phyloP scores from a whole-genome alignment of 2,797 vertebrate species.

The Cossypha heuglini region DNA sequence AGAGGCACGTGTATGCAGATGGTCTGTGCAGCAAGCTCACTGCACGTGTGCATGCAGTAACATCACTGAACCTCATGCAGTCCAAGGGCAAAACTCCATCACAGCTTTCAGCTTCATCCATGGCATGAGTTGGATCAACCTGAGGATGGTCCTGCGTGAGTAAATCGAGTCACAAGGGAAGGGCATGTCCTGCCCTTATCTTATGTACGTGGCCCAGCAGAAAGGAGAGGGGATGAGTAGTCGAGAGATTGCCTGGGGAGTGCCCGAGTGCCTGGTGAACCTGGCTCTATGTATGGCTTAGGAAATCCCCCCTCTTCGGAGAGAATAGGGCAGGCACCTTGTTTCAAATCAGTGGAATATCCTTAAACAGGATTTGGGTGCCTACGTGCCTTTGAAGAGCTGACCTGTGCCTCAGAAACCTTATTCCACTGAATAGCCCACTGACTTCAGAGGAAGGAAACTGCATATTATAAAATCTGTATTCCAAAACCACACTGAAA shows the following conservation, averaged over 20 bases:
- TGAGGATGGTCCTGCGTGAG: not conserved
- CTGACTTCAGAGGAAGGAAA: conserved; percentile 61
- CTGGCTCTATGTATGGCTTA: not conserved
- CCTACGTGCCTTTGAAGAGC: not conserved
- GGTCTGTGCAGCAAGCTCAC: not conserved
- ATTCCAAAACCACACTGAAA: conserved; percentile 47
- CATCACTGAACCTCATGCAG: not conserved
- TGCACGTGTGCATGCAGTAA: not conserved
- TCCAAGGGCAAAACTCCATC: not conserved
- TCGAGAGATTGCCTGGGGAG: not conserved
- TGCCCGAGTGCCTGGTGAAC: not conserved
- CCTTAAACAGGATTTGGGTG: not conserved
- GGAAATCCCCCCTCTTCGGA: not conserved
- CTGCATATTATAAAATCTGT: conserved; percentile 42
- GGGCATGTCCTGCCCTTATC: accelerated
- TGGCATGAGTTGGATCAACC: not conserved
- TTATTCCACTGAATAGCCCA: conserved; percentile 25
- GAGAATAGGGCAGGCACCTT: not conserved
- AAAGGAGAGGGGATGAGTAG: not conserved
- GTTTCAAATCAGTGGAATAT: not conserved
- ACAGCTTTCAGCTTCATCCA: not conserved
- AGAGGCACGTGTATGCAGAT: not conserved
- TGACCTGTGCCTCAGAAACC: conserved; percentile 34
- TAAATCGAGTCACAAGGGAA: not conserved
- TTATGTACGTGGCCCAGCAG: not conserved